Evolutionary conservation across 2,113 vertebrate species (phyloP).

Genomic region (Aldabrachelys gigantea): DNA sequence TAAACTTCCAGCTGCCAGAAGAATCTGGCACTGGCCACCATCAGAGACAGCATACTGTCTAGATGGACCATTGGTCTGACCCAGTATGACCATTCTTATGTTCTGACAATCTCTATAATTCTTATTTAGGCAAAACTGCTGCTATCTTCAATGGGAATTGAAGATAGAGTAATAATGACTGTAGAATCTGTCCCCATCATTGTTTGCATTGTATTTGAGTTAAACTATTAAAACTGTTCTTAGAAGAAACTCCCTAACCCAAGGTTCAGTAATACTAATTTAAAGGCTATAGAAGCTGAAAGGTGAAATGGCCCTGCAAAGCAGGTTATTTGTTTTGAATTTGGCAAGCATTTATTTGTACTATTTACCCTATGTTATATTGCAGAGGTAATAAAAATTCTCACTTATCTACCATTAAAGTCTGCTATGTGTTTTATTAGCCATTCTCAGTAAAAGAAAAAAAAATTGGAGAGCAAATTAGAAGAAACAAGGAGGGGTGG

Average conservation of each 20-base stretch:
- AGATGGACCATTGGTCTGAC: not conserved
- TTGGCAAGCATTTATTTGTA: not conserved
- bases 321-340: not conserved
- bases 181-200: not conserved
- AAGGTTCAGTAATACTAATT: not conserved
- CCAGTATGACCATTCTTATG: not conserved
- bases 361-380: not conserved
- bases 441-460: not conserved
- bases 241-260: constrained; percentile 25
- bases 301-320: not conserved
- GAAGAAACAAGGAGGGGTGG: not conserved
- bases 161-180: constrained; percentile 37
- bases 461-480: not conserved
- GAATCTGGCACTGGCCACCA: not conserved
- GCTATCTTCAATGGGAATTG: constrained; percentile 52
- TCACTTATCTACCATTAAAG: not conserved
- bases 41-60: not conserved
- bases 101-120: constrained; percentile 15
- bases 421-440: not conserved
- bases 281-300: constrained; percentile 4
- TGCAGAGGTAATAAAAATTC: not conserved
- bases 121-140: not conserved
- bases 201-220: constrained; percentile 40
- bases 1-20: not conserved
- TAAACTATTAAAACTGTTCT: constrained; percentile 21